Conservation (phyloP, 2,113 vertebrate genomes). For the Calyptomena viridis region DNA sequence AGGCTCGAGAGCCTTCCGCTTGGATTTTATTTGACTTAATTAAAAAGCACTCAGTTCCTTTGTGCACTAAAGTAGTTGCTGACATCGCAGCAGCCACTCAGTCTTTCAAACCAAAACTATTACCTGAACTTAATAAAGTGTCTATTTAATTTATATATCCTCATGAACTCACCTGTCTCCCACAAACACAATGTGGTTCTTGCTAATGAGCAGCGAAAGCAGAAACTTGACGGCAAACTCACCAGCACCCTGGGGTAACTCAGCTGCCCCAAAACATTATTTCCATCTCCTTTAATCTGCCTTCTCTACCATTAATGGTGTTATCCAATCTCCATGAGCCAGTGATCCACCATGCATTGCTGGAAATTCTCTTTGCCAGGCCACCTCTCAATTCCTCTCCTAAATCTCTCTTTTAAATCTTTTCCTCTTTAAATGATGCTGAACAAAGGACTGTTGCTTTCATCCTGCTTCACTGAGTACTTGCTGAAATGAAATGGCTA, state of each 20-base stretch:
- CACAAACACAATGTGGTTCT: not conserved
- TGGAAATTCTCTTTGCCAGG: not conserved
- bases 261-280: not conserved
- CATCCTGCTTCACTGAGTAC: not conserved
- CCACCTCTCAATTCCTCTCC: not conserved
- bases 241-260: not conserved
- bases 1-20: not conserved
- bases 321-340: not conserved
- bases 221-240: not conserved
- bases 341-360: rapidly evolving
- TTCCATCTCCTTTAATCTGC: not conserved
- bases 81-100: constrained; percentile 53
- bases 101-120: constrained; percentile 63
- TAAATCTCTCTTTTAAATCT: not conserved
- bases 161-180: constrained; percentile 47
- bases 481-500: not conserved
- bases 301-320: not conserved
- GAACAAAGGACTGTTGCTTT: not conserved
- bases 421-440: not conserved
- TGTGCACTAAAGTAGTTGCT: constrained; percentile 44
- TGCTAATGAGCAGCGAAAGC: not conserved
- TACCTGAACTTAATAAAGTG: constrained; percentile 63
- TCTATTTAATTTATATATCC: constrained; percentile 52
- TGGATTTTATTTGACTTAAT: constrained; percentile 62
- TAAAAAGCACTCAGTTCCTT: constrained; percentile 62